These are phyloP conservation scores for Chironomus tepperi DNA, from an alignment of 1,140 invertebrate species.

Conservation along the genomic window DNA sequence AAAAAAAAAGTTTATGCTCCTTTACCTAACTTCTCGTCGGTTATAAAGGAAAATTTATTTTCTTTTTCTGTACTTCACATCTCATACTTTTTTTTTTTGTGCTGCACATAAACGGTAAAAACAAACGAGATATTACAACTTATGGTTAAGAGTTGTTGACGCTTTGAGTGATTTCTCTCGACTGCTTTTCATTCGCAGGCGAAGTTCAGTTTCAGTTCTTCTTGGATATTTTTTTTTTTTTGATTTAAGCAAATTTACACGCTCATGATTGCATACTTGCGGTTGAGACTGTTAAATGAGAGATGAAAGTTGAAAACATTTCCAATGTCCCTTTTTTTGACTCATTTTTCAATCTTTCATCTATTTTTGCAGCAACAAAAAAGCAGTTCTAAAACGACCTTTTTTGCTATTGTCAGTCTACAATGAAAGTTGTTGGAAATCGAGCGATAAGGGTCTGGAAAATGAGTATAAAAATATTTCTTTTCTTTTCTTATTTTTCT, in stretches of 20 bases:
- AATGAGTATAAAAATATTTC: background rate
- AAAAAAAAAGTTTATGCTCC: background rate
- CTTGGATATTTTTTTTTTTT: background rate
- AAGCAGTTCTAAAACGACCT: background rate
- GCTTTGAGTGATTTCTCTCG: slow-evolving; percentile 5
- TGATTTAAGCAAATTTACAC: slow-evolving; percentile 3
- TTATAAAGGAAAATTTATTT: slow-evolving; percentile 4
- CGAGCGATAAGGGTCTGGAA: background rate
- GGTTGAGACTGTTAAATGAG: background rate
- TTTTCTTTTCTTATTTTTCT: background rate
- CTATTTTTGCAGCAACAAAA: too few species aligned
- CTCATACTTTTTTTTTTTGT: too few species aligned
- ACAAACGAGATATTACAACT: background rate
- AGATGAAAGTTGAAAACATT: background rate
- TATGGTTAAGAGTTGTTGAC: slow-evolving; percentile 12
- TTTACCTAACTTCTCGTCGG: background rate
- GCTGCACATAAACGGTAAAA: too few species aligned
- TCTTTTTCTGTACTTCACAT: too few species aligned
- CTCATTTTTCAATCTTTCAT: background rate
- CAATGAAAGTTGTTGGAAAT: background rate
- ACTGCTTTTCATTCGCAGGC: background rate
- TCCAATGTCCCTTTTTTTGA: slow-evolving; percentile 17
- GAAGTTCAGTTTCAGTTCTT: background rate
- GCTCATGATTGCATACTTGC: background rate
- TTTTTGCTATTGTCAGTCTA: background rate